phyloP scores from a whole-genome alignment of 1,140 invertebrate species.

The Lasaia peninsularis region DNA sequence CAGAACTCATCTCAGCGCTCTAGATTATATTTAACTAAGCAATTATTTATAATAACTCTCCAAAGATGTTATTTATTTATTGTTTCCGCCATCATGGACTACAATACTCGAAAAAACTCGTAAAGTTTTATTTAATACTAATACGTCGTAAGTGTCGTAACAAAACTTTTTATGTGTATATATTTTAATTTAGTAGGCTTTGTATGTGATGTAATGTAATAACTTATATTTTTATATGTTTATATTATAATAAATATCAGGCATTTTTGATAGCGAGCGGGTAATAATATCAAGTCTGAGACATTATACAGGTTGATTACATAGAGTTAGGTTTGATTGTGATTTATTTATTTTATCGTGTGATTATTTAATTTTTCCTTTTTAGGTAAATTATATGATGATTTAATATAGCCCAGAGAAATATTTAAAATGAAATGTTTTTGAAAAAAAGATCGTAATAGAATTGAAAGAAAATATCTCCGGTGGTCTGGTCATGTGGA shows the following conservation, averaged over 20 bases:
- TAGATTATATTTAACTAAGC: conserved; percentile 25
- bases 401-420: no score
- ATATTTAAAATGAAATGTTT: no score
- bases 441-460: no score
- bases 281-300: not conserved
- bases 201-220: not conserved
- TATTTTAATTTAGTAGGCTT: conserved; percentile 6
- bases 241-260: not conserved
- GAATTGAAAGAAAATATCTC: no score
- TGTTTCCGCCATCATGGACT: conserved; percentile 25
- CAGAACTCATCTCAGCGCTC: no score
- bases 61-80: conserved; percentile 30
- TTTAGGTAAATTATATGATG: no score
- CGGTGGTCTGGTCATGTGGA: no score
- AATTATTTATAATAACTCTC: conserved; percentile 40
- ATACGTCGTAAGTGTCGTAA: not conserved
- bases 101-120: conserved; percentile 12
- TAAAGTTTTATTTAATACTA: conserved; percentile 9
- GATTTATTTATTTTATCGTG: no score
- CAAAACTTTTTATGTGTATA: conserved; percentile 14
- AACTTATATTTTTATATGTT: conserved; percentile 7
- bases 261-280: not conserved
- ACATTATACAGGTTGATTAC: not conserved
- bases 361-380: no score
- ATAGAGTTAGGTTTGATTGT: no score